phyloP scores from a whole-genome alignment of 2,888 invertebrate species.

The Pachycephus smyrnensis region DNA sequence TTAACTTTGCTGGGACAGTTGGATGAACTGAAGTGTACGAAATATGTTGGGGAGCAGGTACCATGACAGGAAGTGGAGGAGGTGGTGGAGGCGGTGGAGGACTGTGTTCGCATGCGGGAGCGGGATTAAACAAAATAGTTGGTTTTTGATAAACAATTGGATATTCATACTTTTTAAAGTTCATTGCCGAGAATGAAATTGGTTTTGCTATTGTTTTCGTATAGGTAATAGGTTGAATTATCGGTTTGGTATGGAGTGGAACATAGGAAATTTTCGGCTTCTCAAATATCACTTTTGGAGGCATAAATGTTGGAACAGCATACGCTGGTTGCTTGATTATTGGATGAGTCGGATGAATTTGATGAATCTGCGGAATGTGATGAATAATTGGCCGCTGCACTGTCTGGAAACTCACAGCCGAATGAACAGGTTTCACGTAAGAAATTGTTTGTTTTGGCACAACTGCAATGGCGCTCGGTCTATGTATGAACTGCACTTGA shows the following conservation, averaged over 20 bases:
- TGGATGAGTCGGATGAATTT: slow-evolving; percentile 27
- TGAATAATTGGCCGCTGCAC: slow-evolving; percentile 3
- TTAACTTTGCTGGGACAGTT: slow-evolving; percentile 19
- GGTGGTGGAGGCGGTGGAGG: too few species aligned
- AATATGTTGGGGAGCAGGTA: slow-evolving; percentile 5
- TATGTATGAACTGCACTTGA: slow-evolving; percentile 39
- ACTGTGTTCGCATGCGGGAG: neutral
- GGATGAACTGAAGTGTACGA: slow-evolving; percentile 30
- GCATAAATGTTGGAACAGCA: slow-evolving; percentile 10
- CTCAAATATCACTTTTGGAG: slow-evolving; percentile 39
- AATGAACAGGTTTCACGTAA: slow-evolving; percentile 41
- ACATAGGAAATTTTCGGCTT: slow-evolving; percentile 40
- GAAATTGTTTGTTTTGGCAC: slow-evolving; percentile 42
- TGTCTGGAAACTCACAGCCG: slow-evolving; percentile 17
- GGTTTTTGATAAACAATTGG: slow-evolving; percentile 45
- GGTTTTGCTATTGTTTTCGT: slow-evolving; percentile 19
- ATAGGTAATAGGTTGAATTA: slow-evolving; percentile 11
- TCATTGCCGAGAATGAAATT: neutral
- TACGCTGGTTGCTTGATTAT: slow-evolving; percentile 20
- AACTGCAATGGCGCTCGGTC: slow-evolving; percentile 11
- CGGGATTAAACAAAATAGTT: slow-evolving; percentile 22
- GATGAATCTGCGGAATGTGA: slow-evolving; percentile 4
- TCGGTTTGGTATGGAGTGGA: slow-evolving; percentile 8
- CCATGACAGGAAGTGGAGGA: neutral
- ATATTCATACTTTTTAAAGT: slow-evolving; percentile 20